Base-by-base conservation (phyloP, 2,888 invertebrate genomes). In the Lasioglossum villosulum region DNA sequence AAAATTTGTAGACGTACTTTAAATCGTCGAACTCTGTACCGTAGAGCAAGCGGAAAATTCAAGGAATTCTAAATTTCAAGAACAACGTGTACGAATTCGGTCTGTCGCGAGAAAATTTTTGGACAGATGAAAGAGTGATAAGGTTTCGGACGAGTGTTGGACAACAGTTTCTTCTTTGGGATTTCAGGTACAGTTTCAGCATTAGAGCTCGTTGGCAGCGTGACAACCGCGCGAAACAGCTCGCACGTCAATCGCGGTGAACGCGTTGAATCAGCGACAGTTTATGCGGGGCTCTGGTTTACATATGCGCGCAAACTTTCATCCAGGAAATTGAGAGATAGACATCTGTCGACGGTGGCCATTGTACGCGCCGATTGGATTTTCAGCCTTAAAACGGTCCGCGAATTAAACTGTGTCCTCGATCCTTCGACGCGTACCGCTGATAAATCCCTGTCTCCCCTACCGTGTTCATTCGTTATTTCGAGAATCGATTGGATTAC, bases 251-350 rank as follows among this genome's bases (percentile, higher is more conserved):
- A 87, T 87, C 80, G 80, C 45, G 77, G 59, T 27, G 79, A 63
- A 75, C 78, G 68, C 63, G 80, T 83, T 79, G 86, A 83, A 87
- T 87, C 86, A 74, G 74, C 86, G 86, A 83, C 83, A 82, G 87
- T 81, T 86, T 83, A 83, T 83, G 78, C 83, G 71, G 39, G 75
- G 72, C 59, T 75, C 77, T 76, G 84, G 82, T 86, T 88, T 88
- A 85, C 88, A 74, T 86, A 85, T 83, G 86, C 86, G 85, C 63
- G 83, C 87, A 84, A 90, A 90, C 90, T 90, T 90, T 90, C 89
- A 86, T 89, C 82, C 90, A 89, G 90, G 90, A 90, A 90, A 90
- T 90, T 90, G 90, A 87, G 88, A 90, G 90, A 90, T 90, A 89
- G 90, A 89, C 90, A 90, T 90, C 90, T 90, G 90, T 88, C 90